Evolutionary conservation across 2,113 vertebrate genomes (phyloP).

Genomic region (Pandion haliaetus): DNA sequence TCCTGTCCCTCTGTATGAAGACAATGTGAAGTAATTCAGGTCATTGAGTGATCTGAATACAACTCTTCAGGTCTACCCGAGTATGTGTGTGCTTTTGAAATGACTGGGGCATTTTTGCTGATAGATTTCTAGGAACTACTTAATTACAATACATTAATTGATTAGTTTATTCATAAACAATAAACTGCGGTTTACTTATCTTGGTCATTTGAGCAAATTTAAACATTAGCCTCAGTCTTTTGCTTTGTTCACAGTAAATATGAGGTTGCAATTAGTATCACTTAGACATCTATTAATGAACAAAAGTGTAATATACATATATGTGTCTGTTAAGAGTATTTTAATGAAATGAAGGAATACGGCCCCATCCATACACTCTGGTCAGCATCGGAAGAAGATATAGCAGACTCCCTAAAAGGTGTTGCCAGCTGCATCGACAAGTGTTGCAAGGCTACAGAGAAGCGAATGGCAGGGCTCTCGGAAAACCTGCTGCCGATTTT

Average conservation of each 20-base stretch:
- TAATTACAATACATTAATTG: neutral
- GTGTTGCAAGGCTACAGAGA: constrained; percentile 83
- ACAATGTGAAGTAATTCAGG: neutral
- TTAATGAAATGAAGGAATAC: constrained; percentile 86
- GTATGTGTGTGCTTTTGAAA: neutral
- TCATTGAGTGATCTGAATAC: neutral
- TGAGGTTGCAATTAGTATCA: neutral
- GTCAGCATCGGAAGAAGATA: constrained; percentile 83
- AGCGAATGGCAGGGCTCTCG: constrained; percentile 76
- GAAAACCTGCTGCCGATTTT: constrained; percentile 82
- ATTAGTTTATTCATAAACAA: neutral
- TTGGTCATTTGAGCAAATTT: neutral
- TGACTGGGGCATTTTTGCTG: neutral
- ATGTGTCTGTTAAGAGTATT: constrained; percentile 78
- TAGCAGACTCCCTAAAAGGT: constrained; percentile 80
- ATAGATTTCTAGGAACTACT: neutral
- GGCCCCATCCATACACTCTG: constrained; percentile 83
- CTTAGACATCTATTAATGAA: neutral
- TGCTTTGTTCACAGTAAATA: neutral
- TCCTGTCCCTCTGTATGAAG: neutral
- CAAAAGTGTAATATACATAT: neutral
- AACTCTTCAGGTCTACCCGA: neutral
- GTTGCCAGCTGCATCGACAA: constrained; percentile 82
- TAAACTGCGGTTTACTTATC: neutral
- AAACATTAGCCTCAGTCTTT: neutral